Evolutionary conservation across 2,113 vertebrate species (phyloP).

Genomic region (Perognathus longimembris): DNA sequence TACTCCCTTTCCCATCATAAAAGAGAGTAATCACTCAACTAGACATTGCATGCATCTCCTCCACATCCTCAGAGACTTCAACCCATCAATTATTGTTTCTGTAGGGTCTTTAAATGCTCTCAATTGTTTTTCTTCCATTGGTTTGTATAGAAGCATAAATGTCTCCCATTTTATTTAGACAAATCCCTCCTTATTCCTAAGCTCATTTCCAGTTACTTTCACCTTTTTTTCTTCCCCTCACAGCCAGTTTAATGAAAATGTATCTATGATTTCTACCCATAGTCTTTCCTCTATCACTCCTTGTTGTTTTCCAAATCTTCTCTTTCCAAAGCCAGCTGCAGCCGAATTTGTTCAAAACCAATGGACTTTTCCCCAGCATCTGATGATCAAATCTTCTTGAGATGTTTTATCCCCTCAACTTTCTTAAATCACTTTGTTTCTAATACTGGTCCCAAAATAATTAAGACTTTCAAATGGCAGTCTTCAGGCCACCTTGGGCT

Average conservation of each 20-base stretch:
- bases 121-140: background rate
- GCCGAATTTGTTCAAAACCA: background rate
- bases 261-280: background rate
- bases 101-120: background rate
- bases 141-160: background rate
- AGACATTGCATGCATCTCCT: background rate
- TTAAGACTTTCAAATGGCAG: background rate
- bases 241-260: background rate
- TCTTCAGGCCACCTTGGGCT: background rate
- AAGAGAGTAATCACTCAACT: no score
- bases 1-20: no score
- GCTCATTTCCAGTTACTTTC: background rate
- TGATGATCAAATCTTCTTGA: background rate
- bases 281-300: background rate
- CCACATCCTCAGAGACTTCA: background rate
- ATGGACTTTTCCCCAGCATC: background rate
- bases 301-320: background rate
- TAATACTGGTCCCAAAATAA: background rate
- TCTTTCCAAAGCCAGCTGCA: background rate
- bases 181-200: background rate
- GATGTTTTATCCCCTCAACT: background rate
- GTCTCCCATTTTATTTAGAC: background rate
- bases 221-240: background rate
- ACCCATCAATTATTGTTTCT: background rate
- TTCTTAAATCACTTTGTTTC: background rate